A percentile compares a stretch with the other conserved stretches of the same genome.
Evolutionary conservation across 2,113 vertebrate species (phyloP).

Genomic region (Aptenodytes patagonicus): DNA sequence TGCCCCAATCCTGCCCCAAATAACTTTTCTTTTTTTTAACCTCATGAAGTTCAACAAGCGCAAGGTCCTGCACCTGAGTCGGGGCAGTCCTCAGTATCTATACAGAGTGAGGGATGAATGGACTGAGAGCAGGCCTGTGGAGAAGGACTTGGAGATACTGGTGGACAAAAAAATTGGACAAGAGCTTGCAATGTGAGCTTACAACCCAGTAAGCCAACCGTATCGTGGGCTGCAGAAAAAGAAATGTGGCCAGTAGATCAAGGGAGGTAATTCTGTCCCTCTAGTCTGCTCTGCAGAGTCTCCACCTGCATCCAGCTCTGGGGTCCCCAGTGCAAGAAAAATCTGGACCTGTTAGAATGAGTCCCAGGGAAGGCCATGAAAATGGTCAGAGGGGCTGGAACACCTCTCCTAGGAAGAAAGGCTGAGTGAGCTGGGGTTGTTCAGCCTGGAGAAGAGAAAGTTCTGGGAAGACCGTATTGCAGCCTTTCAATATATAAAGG

Average conservation of each 20-base stretch:
- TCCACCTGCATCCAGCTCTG: not conserved
- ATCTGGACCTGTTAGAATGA: not conserved
- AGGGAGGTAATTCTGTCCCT: not conserved
- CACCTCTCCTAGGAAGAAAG: too few species aligned
- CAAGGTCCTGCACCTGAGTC: not conserved
- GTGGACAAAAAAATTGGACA: not conserved
- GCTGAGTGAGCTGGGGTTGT: too few species aligned
- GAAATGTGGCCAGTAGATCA: not conserved
- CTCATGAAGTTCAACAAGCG: not conserved
- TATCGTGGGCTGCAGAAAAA: not conserved
- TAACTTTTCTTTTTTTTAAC: not conserved
- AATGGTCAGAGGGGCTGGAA: not conserved
- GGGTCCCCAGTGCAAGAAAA: not conserved
- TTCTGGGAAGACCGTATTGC: not conserved
- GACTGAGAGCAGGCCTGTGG: not conserved
- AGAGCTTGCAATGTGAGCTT: rapidly evolving
- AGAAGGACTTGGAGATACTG: not conserved
- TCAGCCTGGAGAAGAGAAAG: not conserved
- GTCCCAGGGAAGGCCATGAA: not conserved
- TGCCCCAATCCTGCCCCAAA: not conserved
- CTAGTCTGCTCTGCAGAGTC: not conserved
- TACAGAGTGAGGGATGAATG: not conserved
- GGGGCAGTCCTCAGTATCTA: not conserved
- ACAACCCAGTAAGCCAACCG: not conserved
- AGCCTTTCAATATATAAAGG: not conserved